These are phyloP conservation scores for Merops nubicus DNA, from an alignment of 2,113 vertebrate species.

Conservation along the genomic window DNA sequence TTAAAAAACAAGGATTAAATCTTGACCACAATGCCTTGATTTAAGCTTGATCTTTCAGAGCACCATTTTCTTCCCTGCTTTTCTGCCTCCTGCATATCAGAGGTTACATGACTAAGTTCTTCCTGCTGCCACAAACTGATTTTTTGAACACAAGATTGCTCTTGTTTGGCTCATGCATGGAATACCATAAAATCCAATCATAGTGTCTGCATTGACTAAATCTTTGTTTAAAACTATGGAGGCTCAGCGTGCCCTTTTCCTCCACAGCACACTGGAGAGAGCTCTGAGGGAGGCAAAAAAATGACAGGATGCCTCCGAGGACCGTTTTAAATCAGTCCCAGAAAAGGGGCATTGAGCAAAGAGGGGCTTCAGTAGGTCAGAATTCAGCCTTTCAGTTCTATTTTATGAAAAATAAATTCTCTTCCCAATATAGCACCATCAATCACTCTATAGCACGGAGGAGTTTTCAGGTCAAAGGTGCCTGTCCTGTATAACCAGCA, in stretches of 20 bases:
- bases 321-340: background rate
- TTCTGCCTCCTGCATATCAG: background rate
- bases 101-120: constrained; percentile 10
- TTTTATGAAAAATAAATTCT: background rate
- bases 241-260: background rate
- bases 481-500: background rate
- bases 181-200: constrained; percentile 32
- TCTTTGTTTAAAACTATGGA: background rate
- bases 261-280: background rate
- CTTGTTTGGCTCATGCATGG: background rate
- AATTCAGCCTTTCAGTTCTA: background rate
- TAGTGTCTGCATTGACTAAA: background rate
- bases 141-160: background rate
- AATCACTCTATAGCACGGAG: background rate
- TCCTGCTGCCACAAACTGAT: background rate
- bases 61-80: background rate
- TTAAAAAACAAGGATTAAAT: background rate
- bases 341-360: background rate
- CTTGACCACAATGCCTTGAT: background rate
- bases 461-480: background rate
- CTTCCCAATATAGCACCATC: background rate
- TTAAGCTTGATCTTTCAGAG: background rate
- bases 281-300: background rate
- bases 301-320: background rate
- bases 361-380: background rate